Evolutionary conservation across 2,888 invertebrate genomes (phyloP).

Genomic region (Acleris holmiana): DNA sequence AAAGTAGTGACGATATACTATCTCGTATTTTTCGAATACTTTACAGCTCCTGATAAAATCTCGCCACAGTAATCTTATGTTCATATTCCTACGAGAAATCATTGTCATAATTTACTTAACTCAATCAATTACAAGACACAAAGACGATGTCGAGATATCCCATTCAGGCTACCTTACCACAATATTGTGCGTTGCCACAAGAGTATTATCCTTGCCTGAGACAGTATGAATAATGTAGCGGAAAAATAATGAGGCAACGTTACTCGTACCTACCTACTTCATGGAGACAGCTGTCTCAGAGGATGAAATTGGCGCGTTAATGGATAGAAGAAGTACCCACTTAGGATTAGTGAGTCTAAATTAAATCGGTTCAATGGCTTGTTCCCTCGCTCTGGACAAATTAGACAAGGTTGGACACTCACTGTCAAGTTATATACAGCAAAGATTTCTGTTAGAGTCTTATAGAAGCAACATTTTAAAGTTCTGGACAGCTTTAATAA

Average conservation of each 20-base stretch:
- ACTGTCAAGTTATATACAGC: too few species aligned
- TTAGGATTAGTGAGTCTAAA: constrained; percentile 29
- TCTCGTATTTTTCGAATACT: too few species aligned
- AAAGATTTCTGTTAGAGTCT: too few species aligned
- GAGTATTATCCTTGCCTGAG: constrained; percentile 47
- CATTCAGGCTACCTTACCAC: constrained; percentile 34
- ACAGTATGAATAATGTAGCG: constrained; percentile 59
- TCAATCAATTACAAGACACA: constrained; percentile 36
- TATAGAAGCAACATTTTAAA: too few species aligned
- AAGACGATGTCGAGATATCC: constrained; percentile 37
- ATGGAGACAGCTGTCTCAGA: constrained; percentile 50
- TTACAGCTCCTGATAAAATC: neutral
- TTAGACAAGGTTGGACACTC: too few species aligned
- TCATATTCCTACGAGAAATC: constrained; percentile 22
- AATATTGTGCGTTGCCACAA: constrained; percentile 35
- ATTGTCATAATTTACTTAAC: constrained; percentile 31
- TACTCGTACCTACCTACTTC: constrained; percentile 39
- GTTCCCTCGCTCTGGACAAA: too few species aligned
- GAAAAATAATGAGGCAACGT: constrained; percentile 57
- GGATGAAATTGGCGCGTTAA: constrained; percentile 39
- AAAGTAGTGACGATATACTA: too few species aligned
- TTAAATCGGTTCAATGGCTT: constrained; percentile 12
- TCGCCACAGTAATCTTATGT: constrained; percentile 5
- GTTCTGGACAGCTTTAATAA: too few species aligned
- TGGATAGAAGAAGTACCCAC: constrained; percentile 35